These are phyloP conservation scores for Pedionomus torquatus DNA, from an alignment of 2,113 vertebrate species.

Conservation along the genomic window DNA sequence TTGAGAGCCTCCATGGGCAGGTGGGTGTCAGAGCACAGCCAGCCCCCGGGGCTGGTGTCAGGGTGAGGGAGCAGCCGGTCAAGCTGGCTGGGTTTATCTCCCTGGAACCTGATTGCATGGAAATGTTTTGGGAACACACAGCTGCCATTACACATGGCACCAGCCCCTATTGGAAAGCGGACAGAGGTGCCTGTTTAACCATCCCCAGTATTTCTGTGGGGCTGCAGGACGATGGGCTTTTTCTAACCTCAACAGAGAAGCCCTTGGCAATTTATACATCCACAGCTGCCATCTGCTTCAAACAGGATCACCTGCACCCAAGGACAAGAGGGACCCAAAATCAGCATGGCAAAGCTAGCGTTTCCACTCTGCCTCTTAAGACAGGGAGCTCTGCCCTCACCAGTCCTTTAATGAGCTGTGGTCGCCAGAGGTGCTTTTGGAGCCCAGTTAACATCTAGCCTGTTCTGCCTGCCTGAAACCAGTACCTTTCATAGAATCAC, in stretches of 20 bases:
- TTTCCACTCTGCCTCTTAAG: background rate
- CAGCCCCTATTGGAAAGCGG: slow-evolving; percentile 4
- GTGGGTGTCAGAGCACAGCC: background rate
- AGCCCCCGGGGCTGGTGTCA: background rate
- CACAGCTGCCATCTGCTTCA: background rate
- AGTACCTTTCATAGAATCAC: background rate
- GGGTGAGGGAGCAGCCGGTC: background rate
- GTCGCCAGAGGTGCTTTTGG: background rate
- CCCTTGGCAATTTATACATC: background rate
- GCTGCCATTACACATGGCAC: background rate
- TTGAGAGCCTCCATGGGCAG: background rate
- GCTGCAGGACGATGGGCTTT: background rate
- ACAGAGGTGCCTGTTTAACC: background rate
- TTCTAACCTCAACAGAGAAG: background rate
- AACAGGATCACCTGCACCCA: background rate
- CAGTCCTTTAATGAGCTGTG: background rate
- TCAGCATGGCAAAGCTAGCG: background rate
- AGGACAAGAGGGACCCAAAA: background rate
- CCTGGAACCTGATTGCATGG: slow-evolving; percentile 11
- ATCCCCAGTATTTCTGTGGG: background rate
- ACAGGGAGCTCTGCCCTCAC: background rate
- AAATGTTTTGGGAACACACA: slow-evolving; percentile 53
- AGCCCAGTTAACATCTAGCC: background rate
- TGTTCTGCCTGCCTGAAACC: background rate
- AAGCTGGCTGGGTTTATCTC: background rate